phyloP scores from a whole-genome alignment of 2,113 vertebrate genomes.

The Canis aureus region DNA sequence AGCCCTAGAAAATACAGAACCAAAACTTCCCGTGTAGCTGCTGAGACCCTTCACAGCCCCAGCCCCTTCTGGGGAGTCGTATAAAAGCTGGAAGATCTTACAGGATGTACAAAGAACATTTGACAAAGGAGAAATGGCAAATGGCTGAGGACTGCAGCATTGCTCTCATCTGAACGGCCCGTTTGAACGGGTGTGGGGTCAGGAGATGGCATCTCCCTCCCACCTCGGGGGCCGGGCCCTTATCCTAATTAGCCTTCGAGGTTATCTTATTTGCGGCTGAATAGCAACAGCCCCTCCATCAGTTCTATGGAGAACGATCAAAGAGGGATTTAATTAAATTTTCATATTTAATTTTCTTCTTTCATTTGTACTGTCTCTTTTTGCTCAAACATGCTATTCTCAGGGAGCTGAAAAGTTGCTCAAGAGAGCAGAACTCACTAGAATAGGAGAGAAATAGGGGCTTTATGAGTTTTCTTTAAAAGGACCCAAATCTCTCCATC shows the following conservation, averaged over 20 bases:
- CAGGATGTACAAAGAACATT: rapidly evolving
- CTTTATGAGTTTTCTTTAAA: constrained; percentile 4
- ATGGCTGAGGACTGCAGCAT: constrained; percentile 37
- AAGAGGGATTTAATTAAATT: constrained; percentile 88
- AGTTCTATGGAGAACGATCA: constrained; percentile 84
- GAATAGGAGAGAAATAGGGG: not conserved
- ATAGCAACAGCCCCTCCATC: not conserved
- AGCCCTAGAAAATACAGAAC: not conserved
- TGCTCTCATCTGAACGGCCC: constrained; percentile 63
- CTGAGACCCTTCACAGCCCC: rapidly evolving
- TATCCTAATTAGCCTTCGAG: constrained; percentile 63
- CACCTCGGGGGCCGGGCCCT: constrained; percentile 54
- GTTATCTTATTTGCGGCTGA: not conserved
- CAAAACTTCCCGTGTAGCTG: rapidly evolving
- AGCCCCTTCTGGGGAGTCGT: not conserved
- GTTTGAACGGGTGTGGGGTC: not conserved
- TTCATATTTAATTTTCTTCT: constrained; percentile 88
- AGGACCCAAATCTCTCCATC: constrained; percentile 20
- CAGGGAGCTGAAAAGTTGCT: constrained; percentile 13
- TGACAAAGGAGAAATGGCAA: not conserved
- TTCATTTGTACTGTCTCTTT: constrained; percentile 77
- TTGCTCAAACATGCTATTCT: constrained; percentile 46
- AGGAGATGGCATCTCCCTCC: constrained; percentile 8
- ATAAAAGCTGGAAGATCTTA: too few relatives aligned
- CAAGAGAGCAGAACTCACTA: not conserved